These are phyloP conservation scores for Channa maculata DNA, from an alignment of 2,113 vertebrate genomes.

Conservation along the genomic window DNA sequence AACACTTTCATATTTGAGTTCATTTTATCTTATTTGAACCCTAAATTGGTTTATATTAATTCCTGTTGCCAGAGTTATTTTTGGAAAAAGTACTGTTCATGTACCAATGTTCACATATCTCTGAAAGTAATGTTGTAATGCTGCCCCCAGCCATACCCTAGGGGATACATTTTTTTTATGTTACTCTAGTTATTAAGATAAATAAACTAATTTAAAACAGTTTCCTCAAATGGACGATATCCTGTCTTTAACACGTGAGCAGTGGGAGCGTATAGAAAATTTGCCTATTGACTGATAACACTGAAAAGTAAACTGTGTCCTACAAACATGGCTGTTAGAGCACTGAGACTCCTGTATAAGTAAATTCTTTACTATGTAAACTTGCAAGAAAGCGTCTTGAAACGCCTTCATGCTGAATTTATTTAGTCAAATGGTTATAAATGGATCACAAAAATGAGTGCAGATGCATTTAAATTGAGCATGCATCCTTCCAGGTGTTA, in stretches of 20 bases:
- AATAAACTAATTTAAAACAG: slow-evolving; percentile 79
- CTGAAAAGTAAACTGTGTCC: neutral
- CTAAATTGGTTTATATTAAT: slow-evolving; percentile 40
- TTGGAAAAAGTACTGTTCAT: neutral
- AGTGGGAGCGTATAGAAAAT: neutral
- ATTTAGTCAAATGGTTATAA: no score
- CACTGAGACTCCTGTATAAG: neutral
- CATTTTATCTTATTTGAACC: slow-evolving; percentile 48
- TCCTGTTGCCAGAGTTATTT: slow-evolving; percentile 22
- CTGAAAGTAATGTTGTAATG: slow-evolving; percentile 38
- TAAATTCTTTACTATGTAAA: neutral
- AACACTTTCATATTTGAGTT: slow-evolving; percentile 45
- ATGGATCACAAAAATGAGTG: no score
- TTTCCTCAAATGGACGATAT: neutral
- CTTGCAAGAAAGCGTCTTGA: neutral
- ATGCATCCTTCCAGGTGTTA: neutral
- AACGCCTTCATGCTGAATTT: no score
- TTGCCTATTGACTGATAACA: neutral
- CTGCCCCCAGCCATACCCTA: slow-evolving; percentile 22
- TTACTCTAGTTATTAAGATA: slow-evolving; percentile 57
- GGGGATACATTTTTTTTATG: slow-evolving; percentile 41
- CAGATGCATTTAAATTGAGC: no score
- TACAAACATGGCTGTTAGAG: neutral
- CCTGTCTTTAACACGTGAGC: neutral
- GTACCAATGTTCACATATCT: slow-evolving; percentile 13